Evolutionary conservation across 92 coral and sea anemone species (phyloP).

Genomic region (Palythoa heliodiscus): DNA sequence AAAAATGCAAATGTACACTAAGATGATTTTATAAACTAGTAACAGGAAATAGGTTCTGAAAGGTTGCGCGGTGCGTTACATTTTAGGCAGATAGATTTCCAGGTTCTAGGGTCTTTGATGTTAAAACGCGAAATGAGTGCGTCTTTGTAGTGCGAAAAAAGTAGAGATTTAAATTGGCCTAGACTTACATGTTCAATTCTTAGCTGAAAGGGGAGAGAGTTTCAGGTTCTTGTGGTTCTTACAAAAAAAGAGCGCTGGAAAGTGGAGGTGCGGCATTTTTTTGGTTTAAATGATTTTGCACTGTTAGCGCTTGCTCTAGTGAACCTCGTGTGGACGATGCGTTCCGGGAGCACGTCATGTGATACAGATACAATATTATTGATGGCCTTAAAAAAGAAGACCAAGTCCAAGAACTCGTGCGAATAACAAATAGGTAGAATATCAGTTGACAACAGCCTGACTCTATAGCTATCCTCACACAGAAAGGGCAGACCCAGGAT

Average conservation of each 20-base stretch:
- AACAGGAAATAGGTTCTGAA: too few species aligned
- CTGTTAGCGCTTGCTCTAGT: slow-evolving; percentile 37
- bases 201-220: slow-evolving; percentile 37
- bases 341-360: slow-evolving; percentile 42
- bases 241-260: slow-evolving; percentile 43
- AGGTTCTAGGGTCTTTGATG: too few species aligned
- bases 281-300: slow-evolving; percentile 19
- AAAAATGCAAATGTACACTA: too few species aligned
- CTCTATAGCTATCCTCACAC: neutral
- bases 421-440: neutral
- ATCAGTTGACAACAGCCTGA: neutral
- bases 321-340: slow-evolving; percentile 30
- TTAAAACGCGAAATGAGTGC: too few species aligned
- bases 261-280: slow-evolving; percentile 38
- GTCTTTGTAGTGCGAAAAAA: too few species aligned
- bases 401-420: slow-evolving; percentile 3
- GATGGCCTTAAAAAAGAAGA: slow-evolving; percentile 22
- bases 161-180: too few species aligned
- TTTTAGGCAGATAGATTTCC: too few species aligned
- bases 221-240: slow-evolving; percentile 38
- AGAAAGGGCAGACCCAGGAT: too few species aligned
- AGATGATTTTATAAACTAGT: too few species aligned
- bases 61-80: too few species aligned
- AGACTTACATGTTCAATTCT: neutral
- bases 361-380: slow-evolving; percentile 33